Base-by-base conservation (phyloP, 2,888 invertebrate species). In the Meiosimyza platycephala region DNA sequence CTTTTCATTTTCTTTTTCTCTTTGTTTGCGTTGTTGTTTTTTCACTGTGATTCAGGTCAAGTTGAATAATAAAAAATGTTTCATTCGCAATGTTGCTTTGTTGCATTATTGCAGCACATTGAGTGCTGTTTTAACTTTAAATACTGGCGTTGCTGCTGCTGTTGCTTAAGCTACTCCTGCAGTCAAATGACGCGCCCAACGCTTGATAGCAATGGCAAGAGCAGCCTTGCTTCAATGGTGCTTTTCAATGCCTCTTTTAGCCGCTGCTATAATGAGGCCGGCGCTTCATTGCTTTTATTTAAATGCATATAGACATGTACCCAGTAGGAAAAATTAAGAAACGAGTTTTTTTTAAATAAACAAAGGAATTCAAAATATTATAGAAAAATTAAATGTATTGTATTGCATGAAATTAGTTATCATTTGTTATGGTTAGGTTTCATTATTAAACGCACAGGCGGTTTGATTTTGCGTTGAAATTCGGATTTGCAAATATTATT, bases 21-120 rank as follows among this genome's bases (percentile, higher is more conserved):
- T 40, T 40, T 7, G 40, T 40, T 40, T 40, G 6, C 9, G 9
- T 40, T 9, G 9, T 9, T 40, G 40, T 9, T 68, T 59, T 12
- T 18, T 67, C 47, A 48, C 62, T 63, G 71, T 59, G 67, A 79
- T 79, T 75, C 75, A 72, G 79, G 79, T 79, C 78, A 79, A 79
- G 79, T 79, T 78, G 75, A 76, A 73, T 62, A 70, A 52, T 70
- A 63, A 62, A 69, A 69, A 52, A 9, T 9, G 50, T 64, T 66
- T 57, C 57, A 54, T 50, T 64, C 22, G 13, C 33, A 15, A 28
- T 11, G n/a, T 15, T 59, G 69, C 72, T 33, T 47, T 50, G 40
- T 59, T 22, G n/a, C 48, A 22, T 3, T 18, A 11, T 16, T 55
- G 16, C 16, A 40, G 9, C 40, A 40, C 40, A 40, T 40, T 40